These are phyloP conservation scores for Ophioderma brevispina DNA, from an alignment of 35 echinoderm and acorn worm species.

Conservation along the genomic window DNA sequence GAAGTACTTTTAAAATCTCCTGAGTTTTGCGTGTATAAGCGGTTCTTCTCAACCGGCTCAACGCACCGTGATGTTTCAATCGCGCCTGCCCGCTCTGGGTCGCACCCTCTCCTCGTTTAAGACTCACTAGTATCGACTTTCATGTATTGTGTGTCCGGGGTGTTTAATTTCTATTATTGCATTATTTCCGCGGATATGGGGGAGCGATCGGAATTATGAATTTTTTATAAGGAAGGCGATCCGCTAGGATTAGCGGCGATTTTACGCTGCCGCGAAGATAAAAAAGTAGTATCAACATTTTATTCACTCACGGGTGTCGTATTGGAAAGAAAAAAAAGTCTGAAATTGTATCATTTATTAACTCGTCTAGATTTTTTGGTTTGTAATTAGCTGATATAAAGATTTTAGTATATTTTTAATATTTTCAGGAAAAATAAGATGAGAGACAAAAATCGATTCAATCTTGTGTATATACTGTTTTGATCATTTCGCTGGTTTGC, in stretches of 20 bases:
- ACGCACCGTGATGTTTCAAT: background rate
- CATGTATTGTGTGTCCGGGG: background rate
- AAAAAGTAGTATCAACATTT: too few relatives aligned
- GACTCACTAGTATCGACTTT: background rate
- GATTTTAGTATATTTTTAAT: too few relatives aligned
- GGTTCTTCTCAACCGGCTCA: too few relatives aligned
- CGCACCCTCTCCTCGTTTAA: background rate
- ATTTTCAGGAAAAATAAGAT: too few relatives aligned
- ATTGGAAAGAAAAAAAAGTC: too few relatives aligned
- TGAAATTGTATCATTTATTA: too few relatives aligned
- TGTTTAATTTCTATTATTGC: background rate
- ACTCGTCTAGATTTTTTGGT: too few relatives aligned
- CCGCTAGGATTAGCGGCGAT: background rate
- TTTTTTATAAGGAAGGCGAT: background rate
- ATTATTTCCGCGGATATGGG: background rate
- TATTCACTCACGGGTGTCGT: too few relatives aligned
- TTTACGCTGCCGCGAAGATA: background rate
- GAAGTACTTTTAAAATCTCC: background rate
- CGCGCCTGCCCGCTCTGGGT: background rate
- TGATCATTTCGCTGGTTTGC: too few relatives aligned
- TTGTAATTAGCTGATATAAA: too few relatives aligned
- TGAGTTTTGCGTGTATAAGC: background rate
- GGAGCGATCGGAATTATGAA: background rate
- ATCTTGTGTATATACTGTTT: too few relatives aligned
- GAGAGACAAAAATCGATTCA: too few relatives aligned